A percentile compares a stretch with the other conserved stretches of the same genome.
Conservation (phyloP, 2,113 vertebrate genomes). For the Oreochromis aureus region DNA sequence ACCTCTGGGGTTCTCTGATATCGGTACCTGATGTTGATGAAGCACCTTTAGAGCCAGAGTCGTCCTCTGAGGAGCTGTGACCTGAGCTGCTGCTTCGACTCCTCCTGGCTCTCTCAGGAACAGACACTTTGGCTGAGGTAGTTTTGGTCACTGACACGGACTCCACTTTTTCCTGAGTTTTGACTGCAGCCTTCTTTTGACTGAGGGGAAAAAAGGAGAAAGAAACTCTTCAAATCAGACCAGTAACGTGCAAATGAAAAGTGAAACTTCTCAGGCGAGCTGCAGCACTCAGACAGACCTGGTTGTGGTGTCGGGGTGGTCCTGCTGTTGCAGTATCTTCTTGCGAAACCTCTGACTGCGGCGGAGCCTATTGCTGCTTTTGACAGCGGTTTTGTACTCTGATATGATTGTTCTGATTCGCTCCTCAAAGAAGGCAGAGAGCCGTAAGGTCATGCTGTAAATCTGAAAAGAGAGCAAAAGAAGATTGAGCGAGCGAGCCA, state of each 20-base stretch:
- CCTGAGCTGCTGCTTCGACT: conserved; percentile 51
- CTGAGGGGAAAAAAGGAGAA: conserved; percentile 28
- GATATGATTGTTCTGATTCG: conserved; percentile 86
- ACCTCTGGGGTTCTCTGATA: background rate
- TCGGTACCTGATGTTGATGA: conserved; percentile 77
- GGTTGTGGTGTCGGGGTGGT: conserved; percentile 55
- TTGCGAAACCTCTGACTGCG: conserved; percentile 83
- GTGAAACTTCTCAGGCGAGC: background rate
- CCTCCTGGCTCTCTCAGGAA: conserved; percentile 58
- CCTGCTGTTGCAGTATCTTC: conserved; percentile 71
- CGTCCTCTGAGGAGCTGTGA: conserved; percentile 75
- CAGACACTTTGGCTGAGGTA: conserved; percentile 83
- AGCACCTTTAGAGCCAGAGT: conserved; percentile 69
- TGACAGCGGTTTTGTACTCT: conserved; percentile 88
- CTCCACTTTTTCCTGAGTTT: conserved; percentile 80
- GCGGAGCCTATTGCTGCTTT: conserved; percentile 81
- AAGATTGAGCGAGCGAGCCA: background rate
- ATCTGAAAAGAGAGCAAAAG: conserved; percentile 72
- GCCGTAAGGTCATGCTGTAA: conserved; percentile 95
- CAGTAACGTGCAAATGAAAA: background rate
- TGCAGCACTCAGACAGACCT: conserved; percentile 37
- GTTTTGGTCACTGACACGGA: conserved; percentile 73
- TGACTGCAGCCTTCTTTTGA: conserved; percentile 74
- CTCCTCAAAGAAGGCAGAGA: conserved; percentile 93
- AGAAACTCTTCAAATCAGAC: background rate